Conservation (phyloP, 2,113 vertebrate species). For the Martes martes region DNA sequence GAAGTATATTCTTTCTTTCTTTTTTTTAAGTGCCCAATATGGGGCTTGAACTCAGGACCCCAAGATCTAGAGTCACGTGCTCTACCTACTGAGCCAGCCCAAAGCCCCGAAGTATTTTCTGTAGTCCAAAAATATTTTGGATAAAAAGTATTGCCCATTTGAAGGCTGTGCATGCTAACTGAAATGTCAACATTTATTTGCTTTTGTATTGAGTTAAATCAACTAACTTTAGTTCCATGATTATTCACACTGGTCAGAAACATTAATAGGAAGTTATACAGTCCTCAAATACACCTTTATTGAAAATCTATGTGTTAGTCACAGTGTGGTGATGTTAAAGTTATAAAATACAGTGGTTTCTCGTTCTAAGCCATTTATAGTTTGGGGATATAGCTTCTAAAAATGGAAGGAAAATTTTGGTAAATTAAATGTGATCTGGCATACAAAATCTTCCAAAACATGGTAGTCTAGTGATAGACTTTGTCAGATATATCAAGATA, state of each 20-base stretch:
- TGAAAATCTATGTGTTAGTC: not conserved
- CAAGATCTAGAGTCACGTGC: not conserved
- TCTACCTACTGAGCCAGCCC: not conserved
- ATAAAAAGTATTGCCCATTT: not conserved
- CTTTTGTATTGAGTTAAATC: conserved; percentile 13
- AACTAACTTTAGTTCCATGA: not conserved
- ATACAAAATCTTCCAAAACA: not conserved
- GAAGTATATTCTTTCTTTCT: not conserved
- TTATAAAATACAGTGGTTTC: not conserved
- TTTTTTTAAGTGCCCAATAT: not conserved
- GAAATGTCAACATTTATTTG: conserved; percentile 19
- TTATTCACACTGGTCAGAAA: conserved; percentile 1
- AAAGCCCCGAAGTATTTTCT: not conserved
- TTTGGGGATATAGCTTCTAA: conserved; percentile 6
- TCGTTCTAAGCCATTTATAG: not conserved
- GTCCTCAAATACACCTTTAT: not conserved
- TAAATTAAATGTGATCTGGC: not conserved
- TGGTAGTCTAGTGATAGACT: not conserved
- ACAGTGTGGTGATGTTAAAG: not conserved
- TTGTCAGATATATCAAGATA: not conserved
- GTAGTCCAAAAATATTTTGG: conserved; percentile 19
- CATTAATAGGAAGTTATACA: conserved; percentile 1
- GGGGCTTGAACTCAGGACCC: not conserved
- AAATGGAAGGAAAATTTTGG: not conserved
- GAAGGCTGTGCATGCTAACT: not conserved